A percentile compares a stretch with the other conserved stretches of the same genome.
Evolutionary conservation across 2,888 invertebrate species (phyloP).

Genomic region (Diarsia dahlii): DNA sequence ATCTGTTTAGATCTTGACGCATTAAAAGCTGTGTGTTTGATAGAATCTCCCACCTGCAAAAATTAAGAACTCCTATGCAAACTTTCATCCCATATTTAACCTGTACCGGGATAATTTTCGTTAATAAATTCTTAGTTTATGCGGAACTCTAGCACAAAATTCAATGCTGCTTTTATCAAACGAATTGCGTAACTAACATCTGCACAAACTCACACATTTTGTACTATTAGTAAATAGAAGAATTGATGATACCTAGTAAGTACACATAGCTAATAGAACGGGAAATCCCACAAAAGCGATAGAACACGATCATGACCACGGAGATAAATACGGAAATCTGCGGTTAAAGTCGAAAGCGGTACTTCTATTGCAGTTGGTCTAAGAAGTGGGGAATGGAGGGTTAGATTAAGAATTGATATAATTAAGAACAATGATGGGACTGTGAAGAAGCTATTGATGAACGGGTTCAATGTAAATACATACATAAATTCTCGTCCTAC

Average conservation of each 20-base stretch:
- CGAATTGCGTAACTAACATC: not conserved
- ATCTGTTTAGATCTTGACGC: not conserved
- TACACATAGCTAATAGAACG: conserved; percentile 17
- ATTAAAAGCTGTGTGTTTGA: no score
- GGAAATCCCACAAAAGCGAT: conserved; percentile 49
- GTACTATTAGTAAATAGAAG: not conserved
- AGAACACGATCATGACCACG: conserved; percentile 33
- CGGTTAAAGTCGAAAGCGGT: not conserved
- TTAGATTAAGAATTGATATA: conserved; percentile 2
- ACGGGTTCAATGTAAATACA: not conserved
- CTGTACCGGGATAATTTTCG: not conserved
- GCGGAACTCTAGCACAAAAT: not conserved
- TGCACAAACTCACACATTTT: not conserved
- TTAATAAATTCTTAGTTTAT: not conserved
- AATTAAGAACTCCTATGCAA: not conserved
- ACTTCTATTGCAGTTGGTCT: conserved; percentile 9
- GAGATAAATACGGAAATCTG: conserved; percentile 26
- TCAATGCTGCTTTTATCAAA: not conserved
- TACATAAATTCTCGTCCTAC: no score
- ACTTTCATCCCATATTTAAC: not conserved
- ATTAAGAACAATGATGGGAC: not conserved
- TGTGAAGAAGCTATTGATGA: not conserved
- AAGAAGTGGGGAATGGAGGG: not conserved
- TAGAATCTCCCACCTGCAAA: not conserved
- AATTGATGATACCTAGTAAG: conserved; percentile 13